A percentile compares a stretch with the other conserved stretches of the same genome.
phyloP scores from a whole-genome alignment of 2,113 vertebrate species.

The Leucoraja erinaceus region DNA sequence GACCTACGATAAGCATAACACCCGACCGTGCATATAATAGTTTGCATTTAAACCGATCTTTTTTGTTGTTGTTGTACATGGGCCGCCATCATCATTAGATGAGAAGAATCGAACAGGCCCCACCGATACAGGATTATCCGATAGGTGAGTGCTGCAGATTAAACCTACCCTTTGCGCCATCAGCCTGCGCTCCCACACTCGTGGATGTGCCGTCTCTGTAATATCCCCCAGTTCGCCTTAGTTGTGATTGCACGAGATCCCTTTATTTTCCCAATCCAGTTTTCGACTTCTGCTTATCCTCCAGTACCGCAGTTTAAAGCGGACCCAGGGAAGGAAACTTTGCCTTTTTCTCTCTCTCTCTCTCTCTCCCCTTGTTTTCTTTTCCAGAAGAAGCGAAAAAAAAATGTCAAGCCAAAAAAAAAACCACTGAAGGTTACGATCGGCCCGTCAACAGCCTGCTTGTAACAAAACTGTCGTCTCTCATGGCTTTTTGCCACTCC shows the following conservation, averaged over 20 bases:
- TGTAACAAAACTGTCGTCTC: conserved; percentile 98
- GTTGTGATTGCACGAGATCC: conserved; percentile 85
- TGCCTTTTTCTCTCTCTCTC: conserved; percentile 66
- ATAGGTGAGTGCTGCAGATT: conserved; percentile 87
- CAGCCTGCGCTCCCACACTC: conserved; percentile 99
- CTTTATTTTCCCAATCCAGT: conserved; percentile 71
- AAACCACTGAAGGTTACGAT: conserved; percentile 87
- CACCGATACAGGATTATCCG: conserved; percentile 76
- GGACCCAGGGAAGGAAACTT: conserved; percentile 66
- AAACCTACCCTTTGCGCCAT: conserved; percentile 99
- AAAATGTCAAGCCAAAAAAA: conserved; percentile 41
- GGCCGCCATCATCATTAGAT: conserved; percentile 65
- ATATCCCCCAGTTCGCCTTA: conserved; percentile 81
- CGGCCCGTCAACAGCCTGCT: conserved; percentile 98
- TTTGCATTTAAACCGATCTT: conserved; percentile 23
- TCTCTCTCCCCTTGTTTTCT: conserved; percentile 50
- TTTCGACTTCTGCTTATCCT: conserved; percentile 80
- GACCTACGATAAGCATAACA: conserved; percentile 60
- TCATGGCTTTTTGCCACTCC: conserved; percentile 99
- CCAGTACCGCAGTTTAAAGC: conserved; percentile 70
- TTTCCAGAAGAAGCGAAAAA: conserved; percentile 39
- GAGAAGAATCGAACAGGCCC: conserved; percentile 66
- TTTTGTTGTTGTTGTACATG: conserved; percentile 50
- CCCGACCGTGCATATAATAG: conserved; percentile 11
- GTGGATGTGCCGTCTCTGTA: conserved; percentile 95